These are phyloP conservation scores for Mungos mungo DNA, from an alignment of 2,113 vertebrate genomes.

Conservation along the genomic window DNA sequence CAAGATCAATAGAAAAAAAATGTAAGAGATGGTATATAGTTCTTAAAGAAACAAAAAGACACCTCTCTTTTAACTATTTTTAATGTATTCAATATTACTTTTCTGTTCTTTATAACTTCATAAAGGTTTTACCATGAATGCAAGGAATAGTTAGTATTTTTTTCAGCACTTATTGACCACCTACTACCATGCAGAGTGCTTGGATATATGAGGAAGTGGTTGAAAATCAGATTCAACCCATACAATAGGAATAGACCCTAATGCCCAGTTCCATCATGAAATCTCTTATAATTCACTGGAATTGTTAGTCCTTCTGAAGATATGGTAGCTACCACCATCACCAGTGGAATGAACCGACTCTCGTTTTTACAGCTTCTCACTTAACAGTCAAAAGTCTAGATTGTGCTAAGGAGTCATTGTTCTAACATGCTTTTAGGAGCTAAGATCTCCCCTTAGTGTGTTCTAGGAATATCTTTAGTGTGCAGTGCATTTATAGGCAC, in stretches of 20 bases:
- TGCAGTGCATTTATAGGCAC: not conserved
- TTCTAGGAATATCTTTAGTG: not conserved
- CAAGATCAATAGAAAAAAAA: not conserved
- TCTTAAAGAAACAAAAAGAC: not conserved
- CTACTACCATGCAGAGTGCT: not conserved
- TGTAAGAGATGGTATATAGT: not conserved
- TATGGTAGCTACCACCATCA: not conserved
- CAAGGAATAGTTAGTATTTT: slow-evolving; percentile 5
- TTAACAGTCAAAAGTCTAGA: not conserved
- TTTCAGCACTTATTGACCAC: not conserved
- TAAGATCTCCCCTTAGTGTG: not conserved
- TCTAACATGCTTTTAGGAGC: not conserved
- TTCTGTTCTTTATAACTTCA: slow-evolving; percentile 29
- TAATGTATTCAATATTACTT: slow-evolving; percentile 18
- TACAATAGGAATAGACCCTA: not conserved
- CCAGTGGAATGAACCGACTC: not conserved
- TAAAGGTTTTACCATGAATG: slow-evolving; percentile 16
- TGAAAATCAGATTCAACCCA: slow-evolving; percentile 6
- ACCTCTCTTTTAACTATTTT: not conserved
- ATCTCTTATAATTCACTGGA: not conserved
- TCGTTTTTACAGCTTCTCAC: slow-evolving; percentile 14
- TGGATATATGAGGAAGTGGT: not conserved
- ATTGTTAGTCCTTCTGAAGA: not conserved
- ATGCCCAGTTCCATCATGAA: not conserved
- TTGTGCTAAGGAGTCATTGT: not conserved